Evolutionary conservation across 1,140 invertebrate species (phyloP).

Genomic region (Zaprionus capensis): DNA sequence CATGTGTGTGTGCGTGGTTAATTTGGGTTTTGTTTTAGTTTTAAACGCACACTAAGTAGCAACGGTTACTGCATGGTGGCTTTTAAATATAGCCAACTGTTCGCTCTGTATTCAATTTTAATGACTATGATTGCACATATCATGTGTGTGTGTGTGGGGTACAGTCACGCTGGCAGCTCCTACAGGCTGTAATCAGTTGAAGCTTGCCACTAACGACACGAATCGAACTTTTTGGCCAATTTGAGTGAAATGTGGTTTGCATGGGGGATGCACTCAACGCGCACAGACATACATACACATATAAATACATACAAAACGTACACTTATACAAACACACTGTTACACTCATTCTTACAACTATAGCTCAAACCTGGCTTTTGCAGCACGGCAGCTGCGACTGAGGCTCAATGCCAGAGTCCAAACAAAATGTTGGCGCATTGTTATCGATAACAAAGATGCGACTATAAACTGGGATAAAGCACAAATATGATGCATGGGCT

Average conservation of each 20-base stretch:
- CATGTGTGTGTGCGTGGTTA: slow-evolving; percentile 47
- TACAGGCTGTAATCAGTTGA: slow-evolving; percentile 61
- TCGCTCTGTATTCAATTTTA: slow-evolving; percentile 71
- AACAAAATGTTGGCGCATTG: slow-evolving; percentile 13
- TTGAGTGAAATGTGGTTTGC: slow-evolving; percentile 35
- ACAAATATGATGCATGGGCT: slow-evolving; percentile 26
- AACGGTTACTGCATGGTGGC: slow-evolving; percentile 57
- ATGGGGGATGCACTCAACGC: background rate
- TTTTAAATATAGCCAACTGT: slow-evolving; percentile 73
- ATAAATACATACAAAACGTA: background rate
- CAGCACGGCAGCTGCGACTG: background rate
- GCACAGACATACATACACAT: background rate
- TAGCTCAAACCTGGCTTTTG: background rate
- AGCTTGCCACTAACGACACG: slow-evolving; percentile 33
- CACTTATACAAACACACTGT: background rate
- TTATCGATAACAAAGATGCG: slow-evolving; percentile 36
- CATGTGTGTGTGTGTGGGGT: slow-evolving; percentile 18
- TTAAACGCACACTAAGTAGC: slow-evolving; percentile 44
- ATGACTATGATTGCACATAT: slow-evolving; percentile 78
- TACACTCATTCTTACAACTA: no score
- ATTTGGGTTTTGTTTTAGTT: slow-evolving; percentile 57
- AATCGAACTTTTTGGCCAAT: slow-evolving; percentile 39
- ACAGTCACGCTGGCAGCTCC: slow-evolving; percentile 51
- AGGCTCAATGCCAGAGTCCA: slow-evolving; percentile 32
- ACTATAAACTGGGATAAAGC: slow-evolving; percentile 21